These are phyloP conservation scores for Diloba caeruleocephala DNA, from an alignment of 2,888 invertebrate genomes.

Conservation along the genomic window DNA sequence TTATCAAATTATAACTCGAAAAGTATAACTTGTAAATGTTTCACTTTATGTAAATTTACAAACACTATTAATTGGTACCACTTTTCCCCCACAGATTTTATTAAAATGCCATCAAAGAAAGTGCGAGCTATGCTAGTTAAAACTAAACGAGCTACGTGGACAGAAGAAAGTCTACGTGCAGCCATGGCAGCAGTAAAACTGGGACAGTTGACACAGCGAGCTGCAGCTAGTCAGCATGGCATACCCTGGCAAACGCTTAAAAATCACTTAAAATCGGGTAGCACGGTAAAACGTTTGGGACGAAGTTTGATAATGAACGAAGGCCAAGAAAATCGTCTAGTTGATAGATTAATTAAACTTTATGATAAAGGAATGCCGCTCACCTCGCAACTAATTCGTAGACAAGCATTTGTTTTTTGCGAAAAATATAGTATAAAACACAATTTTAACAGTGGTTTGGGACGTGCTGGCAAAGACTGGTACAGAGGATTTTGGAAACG, in stretches of 20 bases:
- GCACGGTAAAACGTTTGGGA: conserved; percentile 11
- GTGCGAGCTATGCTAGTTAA: too few relatives aligned
- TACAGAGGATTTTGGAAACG: conserved; percentile 25
- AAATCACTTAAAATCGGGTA: conserved; percentile 11
- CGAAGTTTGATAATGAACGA: conserved; percentile 19
- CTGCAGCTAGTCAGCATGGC: conserved; percentile 16
- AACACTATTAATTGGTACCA: too few relatives aligned
- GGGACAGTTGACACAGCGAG: conserved; percentile 1
- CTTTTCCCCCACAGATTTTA: conserved; percentile 5
- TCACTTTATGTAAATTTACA: too few relatives aligned
- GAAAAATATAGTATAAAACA: conserved; percentile 21
- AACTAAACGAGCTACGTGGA: conserved; percentile 13
- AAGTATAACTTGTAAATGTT: too few relatives aligned
- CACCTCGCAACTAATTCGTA: conserved; percentile 20
- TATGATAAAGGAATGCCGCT: conserved; percentile 2
- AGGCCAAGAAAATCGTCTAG: conserved; percentile 12
- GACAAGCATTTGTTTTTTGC: conserved; percentile 22
- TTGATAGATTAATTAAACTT: conserved; percentile 7
- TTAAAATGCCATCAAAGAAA: neutral
- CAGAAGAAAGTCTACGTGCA: conserved; percentile 9
- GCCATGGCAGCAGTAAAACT: conserved; percentile 14
- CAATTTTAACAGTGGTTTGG: conserved; percentile 19
- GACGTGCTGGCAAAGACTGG: conserved; percentile 28
- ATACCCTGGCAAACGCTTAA: conserved; percentile 22
- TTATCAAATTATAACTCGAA: too few relatives aligned